Evolutionary conservation across 2,797 vertebrate species (phyloP).

Genomic region (Micropoecilia bifurca): DNA sequence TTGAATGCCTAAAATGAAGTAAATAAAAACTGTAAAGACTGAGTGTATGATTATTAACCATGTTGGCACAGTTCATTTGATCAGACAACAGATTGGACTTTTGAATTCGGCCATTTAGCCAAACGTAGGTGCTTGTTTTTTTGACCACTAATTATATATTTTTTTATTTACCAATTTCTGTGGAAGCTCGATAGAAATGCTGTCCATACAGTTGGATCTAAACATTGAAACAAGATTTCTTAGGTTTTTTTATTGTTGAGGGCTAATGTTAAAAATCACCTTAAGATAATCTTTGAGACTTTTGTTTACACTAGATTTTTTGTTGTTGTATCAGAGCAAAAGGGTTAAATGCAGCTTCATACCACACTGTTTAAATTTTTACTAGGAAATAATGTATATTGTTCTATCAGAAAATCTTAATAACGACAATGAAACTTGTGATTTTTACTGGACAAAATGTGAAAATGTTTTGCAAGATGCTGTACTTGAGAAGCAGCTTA

Average conservation of each 20-base stretch:
- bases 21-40: neutral
- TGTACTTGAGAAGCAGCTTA: slow-evolving; percentile 13
- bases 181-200: neutral
- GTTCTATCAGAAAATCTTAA: neutral
- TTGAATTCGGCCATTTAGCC: neutral
- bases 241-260: neutral
- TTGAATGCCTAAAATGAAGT: neutral
- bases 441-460: neutral
- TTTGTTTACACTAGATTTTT: neutral
- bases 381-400: too few relatives aligned
- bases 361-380: neutral
- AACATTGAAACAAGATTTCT: neutral
- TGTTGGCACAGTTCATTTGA: neutral
- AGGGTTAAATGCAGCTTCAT: neutral
- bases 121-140: neutral
- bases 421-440: neutral
- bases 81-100: neutral
- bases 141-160: neutral
- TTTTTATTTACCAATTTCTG: neutral
- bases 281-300: neutral
- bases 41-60: neutral
- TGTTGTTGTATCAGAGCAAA: neutral
- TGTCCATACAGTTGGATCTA: neutral
- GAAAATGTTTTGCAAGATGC: neutral
- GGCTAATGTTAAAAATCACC: neutral